Evolutionary conservation across 64 coral and sea anemone species (phyloP).

Genomic region (Montipora capricornis): DNA sequence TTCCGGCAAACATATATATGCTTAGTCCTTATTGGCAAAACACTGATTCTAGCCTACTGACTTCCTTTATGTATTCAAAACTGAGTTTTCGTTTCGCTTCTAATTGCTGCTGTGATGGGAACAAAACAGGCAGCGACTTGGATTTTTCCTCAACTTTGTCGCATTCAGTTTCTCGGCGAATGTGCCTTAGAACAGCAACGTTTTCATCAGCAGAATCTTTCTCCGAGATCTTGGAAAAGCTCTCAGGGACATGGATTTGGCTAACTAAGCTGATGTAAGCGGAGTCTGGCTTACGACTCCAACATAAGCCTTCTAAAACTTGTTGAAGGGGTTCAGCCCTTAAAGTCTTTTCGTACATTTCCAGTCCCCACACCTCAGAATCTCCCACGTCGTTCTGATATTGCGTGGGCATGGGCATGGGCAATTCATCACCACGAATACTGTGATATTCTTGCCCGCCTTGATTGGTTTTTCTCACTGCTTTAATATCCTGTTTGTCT

Average conservation of each 20-base stretch:
- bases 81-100: slow-evolving; percentile 32
- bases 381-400: not conserved
- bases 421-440: not conserved
- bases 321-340: not conserved
- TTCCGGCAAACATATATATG: too few relatives aligned
- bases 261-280: not conserved
- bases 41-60: slow-evolving; percentile 17
- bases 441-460: not conserved
- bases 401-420: not conserved
- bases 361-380: not conserved
- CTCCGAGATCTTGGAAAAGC: not conserved
- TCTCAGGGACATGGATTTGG: not conserved
- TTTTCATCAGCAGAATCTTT: not conserved
- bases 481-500: not conserved
- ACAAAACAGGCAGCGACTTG: not conserved
- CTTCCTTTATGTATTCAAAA: slow-evolving; percentile 41
- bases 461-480: not conserved
- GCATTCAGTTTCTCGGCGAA: not conserved
- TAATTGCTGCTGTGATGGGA: not conserved
- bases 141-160: not conserved
- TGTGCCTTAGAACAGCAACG: not conserved
- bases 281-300: slow-evolving; percentile 7
- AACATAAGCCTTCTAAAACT: not conserved
- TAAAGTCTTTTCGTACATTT: not conserved
- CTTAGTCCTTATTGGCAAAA: not conserved